Base-by-base conservation (phyloP, 1,140 invertebrate genomes). In the Prorops nasuta region DNA sequence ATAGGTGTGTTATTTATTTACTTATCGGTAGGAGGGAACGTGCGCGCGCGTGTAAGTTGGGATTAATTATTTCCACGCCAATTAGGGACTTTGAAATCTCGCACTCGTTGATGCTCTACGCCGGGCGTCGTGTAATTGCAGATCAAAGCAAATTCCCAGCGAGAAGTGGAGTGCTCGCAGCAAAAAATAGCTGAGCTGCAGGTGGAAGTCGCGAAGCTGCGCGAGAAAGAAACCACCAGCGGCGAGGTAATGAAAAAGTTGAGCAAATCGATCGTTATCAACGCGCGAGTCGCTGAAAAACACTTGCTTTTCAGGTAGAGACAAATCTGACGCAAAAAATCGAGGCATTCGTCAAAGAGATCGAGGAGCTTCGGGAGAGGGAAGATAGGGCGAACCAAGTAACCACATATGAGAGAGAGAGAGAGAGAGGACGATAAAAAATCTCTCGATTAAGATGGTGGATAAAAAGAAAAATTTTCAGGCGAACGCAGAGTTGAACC, bases 81-180 rank as follows among this genome's bases (percentile, higher is more conserved):
- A n/a, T n/a, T n/a, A n/a, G n/a, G n/a, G n/a, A n/a, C n/a, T n/a
- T n/a, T n/a, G n/a, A n/a, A n/a, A n/a, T n/a, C n/a, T n/a, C n/a
- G n/a, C n/a, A n/a, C n/a, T n/a, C n/a, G n/a, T n/a, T n/a, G n/a
- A n/a, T n/a, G n/a, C n/a, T n/a, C n/a, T n/a, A n/a, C n/a, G n/a
- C n/a, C n/a, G n/a, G n/a, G n/a, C n/a, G n/a, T n/a, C n/a, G n/a
- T n/a, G n/a, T n/a, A n/a, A n/a, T n/a, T n/a, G n/a, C n/a, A n/a
- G n/a, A n/a, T n/a, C n/a, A n/a, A n/a, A n/a, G n/a, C n/a, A n/a
- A n/a, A n/a, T n/a, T n/a, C n/a, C n/a, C 44, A 35, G 18, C 19
- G 16, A 18, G 47, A 49, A 49, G 39, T 17, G 17, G n/a, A 31
- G 47, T 49, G 39, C 34, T 15, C 44, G 31, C 41, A 15, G n/a